A percentile compares a stretch with the other conserved stretches of the same genome.
phyloP scores from a whole-genome alignment of 2,797 vertebrate species.

The Lemur catta region DNA sequence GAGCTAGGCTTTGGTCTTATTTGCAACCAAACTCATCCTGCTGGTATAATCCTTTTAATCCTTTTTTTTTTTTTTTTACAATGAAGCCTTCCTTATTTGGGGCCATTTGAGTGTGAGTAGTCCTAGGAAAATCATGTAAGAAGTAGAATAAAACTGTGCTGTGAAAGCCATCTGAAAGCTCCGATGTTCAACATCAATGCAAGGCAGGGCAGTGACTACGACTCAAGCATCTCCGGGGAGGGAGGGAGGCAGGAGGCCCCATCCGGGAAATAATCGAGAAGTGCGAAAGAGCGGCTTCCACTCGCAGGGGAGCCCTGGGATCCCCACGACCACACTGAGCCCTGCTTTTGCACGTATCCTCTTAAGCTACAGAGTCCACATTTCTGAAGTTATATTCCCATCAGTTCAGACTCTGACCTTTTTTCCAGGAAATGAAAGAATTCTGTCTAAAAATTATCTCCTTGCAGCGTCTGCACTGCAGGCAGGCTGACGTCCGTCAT shows the following conservation, averaged over 20 bases:
- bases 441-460: background rate
- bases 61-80: background rate
- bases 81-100: background rate
- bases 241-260: background rate
- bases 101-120: background rate
- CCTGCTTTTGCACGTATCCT: background rate
- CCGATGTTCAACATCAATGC: background rate
- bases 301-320: no score
- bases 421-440: background rate
- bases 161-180: background rate
- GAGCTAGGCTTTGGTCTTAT: background rate
- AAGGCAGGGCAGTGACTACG: background rate
- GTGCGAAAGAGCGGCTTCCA: background rate
- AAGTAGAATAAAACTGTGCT: background rate
- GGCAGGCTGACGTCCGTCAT: accelerated
- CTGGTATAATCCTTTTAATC: background rate
- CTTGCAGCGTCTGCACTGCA: background rate
- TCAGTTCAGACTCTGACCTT: background rate
- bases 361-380: background rate
- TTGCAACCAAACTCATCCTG: background rate
- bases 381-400: background rate
- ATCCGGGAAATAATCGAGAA: background rate
- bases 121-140: background rate
- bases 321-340: accelerated
- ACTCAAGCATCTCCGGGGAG: background rate